Percentiles rank a stretch among this genome's conserved stretches.
phyloP scores from a whole-genome alignment of 2,113 vertebrate genomes.

The Nesoenas mayeri region DNA sequence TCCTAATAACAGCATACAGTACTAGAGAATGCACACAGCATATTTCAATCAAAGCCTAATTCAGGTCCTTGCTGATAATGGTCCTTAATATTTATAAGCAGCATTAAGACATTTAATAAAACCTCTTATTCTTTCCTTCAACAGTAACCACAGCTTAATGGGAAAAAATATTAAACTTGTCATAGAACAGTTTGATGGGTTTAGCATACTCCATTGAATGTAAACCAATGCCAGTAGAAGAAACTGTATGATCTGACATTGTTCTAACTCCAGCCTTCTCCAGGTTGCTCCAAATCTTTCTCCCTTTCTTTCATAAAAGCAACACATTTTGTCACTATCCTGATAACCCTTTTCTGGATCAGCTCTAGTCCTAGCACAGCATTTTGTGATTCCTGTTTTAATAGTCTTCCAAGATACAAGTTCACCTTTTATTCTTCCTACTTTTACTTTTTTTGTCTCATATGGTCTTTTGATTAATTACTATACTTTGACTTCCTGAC shows the following conservation, averaged over 20 bases:
- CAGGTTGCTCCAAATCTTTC: not conserved
- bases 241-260: not conserved
- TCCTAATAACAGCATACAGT: not conserved
- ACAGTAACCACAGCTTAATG: not conserved
- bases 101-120: not conserved
- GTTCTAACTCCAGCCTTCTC: not conserved
- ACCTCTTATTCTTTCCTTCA: not conserved
- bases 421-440: not conserved
- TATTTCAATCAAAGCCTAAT: not conserved
- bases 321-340: not conserved
- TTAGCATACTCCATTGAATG: not conserved
- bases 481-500: not conserved
- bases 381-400: not conserved
- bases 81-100: not conserved
- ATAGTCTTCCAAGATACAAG: not conserved
- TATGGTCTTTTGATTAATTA: not conserved
- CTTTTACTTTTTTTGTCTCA: not conserved
- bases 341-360: not conserved
- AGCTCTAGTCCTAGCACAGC: not conserved
- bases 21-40: not conserved
- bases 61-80: not conserved
- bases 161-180: not conserved
- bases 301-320: not conserved
- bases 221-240: not conserved
- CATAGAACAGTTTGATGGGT: not conserved